Percentiles rank a stretch among this genome's conserved stretches.
These are phyloP conservation scores for Platerodrilus igneus DNA, from an alignment of 2,888 invertebrate species.

Conservation along the genomic window DNA sequence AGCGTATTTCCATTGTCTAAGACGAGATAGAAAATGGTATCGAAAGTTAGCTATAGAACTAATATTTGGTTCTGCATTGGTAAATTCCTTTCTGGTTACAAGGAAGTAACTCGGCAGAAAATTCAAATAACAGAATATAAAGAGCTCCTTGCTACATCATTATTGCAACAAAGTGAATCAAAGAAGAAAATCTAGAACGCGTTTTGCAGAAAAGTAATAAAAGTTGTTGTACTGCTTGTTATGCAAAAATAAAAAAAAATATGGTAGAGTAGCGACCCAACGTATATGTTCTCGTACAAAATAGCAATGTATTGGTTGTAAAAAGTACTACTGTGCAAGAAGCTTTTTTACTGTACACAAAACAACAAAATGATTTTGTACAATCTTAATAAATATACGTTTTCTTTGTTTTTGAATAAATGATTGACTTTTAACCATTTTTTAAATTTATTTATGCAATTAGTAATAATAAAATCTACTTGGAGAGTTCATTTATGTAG, in stretches of 20 bases:
- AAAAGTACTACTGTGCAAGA: slow-evolving; percentile 1
- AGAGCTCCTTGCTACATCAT: slow-evolving; percentile 2
- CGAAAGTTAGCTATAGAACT: slow-evolving; percentile 32
- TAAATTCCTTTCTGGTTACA: slow-evolving; percentile 27
- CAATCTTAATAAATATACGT: no score
- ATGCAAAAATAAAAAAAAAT: not conserved
- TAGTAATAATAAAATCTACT: no score
- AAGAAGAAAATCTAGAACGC: not conserved
- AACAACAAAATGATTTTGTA: no score
- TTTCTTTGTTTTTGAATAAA: no score
- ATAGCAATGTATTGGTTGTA: slow-evolving; percentile 26
- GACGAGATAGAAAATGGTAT: slow-evolving; percentile 34
- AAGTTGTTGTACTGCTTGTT: slow-evolving; percentile 1
- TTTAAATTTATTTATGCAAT: no score
- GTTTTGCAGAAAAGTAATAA: not conserved
- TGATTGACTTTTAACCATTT: no score
- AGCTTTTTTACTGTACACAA: slow-evolving; percentile 6
- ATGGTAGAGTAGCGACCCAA: not conserved
- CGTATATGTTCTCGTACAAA: slow-evolving; percentile 19
- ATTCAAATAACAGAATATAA: slow-evolving; percentile 12
- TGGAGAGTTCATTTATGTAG: no score
- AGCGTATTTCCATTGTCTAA: slow-evolving; percentile 26
- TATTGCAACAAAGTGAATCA: not conserved
- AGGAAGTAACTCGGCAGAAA: slow-evolving; percentile 23
- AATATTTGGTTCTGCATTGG: slow-evolving; percentile 21